Evolutionary conservation across 1,140 invertebrate genomes (phyloP).

Genomic region (Gonatopus flavifemur): DNA sequence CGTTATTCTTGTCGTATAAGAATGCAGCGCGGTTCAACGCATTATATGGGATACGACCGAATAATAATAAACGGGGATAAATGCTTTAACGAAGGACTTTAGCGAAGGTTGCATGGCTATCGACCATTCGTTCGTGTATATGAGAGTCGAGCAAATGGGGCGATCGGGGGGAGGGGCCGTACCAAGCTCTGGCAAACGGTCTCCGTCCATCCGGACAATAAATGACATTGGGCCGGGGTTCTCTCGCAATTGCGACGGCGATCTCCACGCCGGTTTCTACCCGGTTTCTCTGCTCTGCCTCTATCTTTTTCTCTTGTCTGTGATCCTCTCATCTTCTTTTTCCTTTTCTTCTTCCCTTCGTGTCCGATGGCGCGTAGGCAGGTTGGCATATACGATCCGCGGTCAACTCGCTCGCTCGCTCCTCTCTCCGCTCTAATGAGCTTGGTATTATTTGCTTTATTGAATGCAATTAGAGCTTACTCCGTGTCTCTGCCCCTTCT

Average conservation of each 20-base stretch:
- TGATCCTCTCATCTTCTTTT: slow-evolving; percentile 14
- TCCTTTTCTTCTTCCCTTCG: slow-evolving; percentile 20
- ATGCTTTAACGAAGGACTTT: slow-evolving; percentile 46
- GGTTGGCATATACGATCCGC: slow-evolving; percentile 43
- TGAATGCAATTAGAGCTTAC: slow-evolving; percentile 57
- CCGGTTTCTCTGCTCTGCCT: slow-evolving; percentile 22
- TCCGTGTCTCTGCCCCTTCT: slow-evolving; percentile 42
- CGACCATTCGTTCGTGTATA: slow-evolving; percentile 44
- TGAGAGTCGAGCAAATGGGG: slow-evolving; percentile 27
- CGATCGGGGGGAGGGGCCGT: slow-evolving; percentile 15
- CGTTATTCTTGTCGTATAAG: not conserved
- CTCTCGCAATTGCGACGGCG: slow-evolving; percentile 37
- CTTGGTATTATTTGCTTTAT: slow-evolving; percentile 58
- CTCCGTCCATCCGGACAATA: slow-evolving; percentile 40
- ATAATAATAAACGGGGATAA: slow-evolving; percentile 38
- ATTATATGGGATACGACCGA: slow-evolving; percentile 16
- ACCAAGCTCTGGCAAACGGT: slow-evolving; percentile 22
- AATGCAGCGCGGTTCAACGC: not conserved
- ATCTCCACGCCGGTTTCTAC: slow-evolving; percentile 35
- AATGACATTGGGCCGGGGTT: slow-evolving; percentile 48
- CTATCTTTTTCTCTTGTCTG: slow-evolving; percentile 2
- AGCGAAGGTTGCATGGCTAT: slow-evolving; percentile 41
- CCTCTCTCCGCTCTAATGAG: slow-evolving; percentile 52
- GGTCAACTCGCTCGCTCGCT: slow-evolving; percentile 45
- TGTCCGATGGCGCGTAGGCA: slow-evolving; percentile 41